Base-by-base conservation (phyloP, 64 coral and sea anemone genomes). In the Dendronephthya gigantea region DNA sequence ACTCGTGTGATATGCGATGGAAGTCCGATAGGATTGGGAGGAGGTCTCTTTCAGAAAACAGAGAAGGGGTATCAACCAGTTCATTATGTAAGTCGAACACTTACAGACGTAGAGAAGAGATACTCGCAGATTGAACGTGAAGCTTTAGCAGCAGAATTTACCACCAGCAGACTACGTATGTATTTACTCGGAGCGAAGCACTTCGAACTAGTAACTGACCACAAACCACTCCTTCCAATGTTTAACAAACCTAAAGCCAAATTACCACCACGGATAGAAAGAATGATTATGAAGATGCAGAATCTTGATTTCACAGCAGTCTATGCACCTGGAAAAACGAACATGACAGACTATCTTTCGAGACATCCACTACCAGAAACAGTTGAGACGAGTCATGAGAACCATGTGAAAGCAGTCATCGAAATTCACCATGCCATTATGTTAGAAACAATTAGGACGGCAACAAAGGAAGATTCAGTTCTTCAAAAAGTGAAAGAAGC, bases 41-140 rank as follows among this genome's bases (percentile, higher is more conserved):
- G 72, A 79, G 72, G 28, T 8, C 28, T 79, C 9, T 79, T 79
- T 39, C 72, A 79, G 72, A 33, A 79, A 19, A 79, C 72, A 33
- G 28, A 79, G 7, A 79, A 79, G n/a, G 72, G 72, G 36, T 79
- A 79, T 12, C 72, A 79, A 33, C 72, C 72, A 79, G 72, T 79
- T 39, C 72, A 33, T 19, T 79, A 15, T 79, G 72, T 79, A 36
- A 79, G 72, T 33, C 72, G 72, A 36, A 36, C 28, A 8, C 32
- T 79, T 7, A 33, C 72, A 30, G 72, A 79, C 15, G 37, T 39
- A 16, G 72, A 79, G 72, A 79, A 79, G 35, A 31, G 69, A 34
- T 75, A 66, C 14, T 66, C 58, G 19, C 58, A 66, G 58, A 66
- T 66, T 66, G 58, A 66, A 3, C 19, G 58, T 8, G 58, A 66